Percentiles rank a stretch among this genome's conserved stretches.
Evolutionary conservation across 2,888 invertebrate genomes (phyloP).

Genomic region (Lasioglossum malachurum): DNA sequence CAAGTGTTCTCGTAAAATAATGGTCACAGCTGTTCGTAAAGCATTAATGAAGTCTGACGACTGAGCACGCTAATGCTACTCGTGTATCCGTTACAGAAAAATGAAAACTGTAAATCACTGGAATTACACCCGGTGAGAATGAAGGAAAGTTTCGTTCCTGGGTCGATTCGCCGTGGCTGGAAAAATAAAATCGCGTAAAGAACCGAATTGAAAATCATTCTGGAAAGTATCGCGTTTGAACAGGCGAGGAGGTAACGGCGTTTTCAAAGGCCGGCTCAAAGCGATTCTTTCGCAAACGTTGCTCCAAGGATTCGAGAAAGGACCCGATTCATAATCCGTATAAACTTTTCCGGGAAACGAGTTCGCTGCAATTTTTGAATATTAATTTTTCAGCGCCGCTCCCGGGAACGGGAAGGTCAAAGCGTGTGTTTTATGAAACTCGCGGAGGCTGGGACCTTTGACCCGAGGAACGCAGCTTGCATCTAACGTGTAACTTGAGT

Average conservation of each 20-base stretch:
- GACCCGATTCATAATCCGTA: constrained; percentile 4
- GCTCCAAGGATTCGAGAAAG: background rate
- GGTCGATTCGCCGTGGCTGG: background rate
- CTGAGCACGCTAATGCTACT: background rate
- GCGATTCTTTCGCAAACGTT: background rate
- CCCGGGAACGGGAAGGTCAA: background rate
- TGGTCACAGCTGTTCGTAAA: constrained; percentile 21
- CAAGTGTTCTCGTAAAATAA: constrained; percentile 22
- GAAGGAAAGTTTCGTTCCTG: background rate
- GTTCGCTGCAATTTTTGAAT: background rate
- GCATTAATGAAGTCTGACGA: background rate
- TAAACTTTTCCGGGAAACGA: constrained; percentile 4
- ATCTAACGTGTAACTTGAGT: background rate
- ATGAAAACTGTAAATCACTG: background rate
- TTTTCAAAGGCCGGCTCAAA: background rate
- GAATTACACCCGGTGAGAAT: background rate
- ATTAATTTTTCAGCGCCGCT: background rate
- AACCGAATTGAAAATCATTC: background rate
- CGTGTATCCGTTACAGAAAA: background rate
- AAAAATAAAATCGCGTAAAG: background rate
- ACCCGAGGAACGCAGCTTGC: background rate
- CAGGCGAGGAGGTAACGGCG: background rate
- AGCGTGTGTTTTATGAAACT: background rate
- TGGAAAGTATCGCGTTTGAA: background rate
- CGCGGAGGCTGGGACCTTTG: background rate